Percentiles rank a stretch among this genome's conserved stretches.
phyloP scores from a whole-genome alignment of 1,140 invertebrate species.

The Bombus consobrinus region DNA sequence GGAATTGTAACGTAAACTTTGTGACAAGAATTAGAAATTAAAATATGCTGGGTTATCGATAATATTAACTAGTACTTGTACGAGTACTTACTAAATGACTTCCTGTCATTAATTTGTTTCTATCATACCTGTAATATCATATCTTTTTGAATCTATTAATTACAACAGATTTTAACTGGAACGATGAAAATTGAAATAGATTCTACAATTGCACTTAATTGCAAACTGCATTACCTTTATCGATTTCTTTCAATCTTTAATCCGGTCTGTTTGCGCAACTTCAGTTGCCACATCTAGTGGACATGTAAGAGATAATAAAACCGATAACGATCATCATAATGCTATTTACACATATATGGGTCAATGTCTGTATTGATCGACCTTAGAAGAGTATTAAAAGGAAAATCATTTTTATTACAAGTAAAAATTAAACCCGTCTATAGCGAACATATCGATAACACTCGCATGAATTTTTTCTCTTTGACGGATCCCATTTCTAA shows the following conservation, averaged over 20 bases:
- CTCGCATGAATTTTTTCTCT: no score
- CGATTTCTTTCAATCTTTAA: not conserved
- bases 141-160: no score
- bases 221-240: not conserved
- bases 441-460: not conserved
- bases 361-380: not conserved
- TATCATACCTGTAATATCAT: not conserved
- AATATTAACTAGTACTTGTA: not conserved
- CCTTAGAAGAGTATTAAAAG: not conserved
- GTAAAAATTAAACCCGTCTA: not conserved
- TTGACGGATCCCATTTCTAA: not conserved
- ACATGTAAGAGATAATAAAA: slow-evolving; percentile 6
- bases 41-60: not conserved
- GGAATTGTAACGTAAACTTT: not conserved
- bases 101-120: not conserved
- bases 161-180: not conserved
- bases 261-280: not conserved
- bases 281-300: not conserved
- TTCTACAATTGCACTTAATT: not conserved
- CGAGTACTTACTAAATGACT: not conserved
- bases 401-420: not conserved
- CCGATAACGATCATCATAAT: not conserved
- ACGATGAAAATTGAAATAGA: not conserved
- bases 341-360: not conserved
- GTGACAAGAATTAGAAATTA: not conserved